Percentiles rank a stretch among this genome's conserved stretches.
Evolutionary conservation across 2,113 vertebrate genomes (phyloP).

Genomic region (Proterorhinus semilunaris): DNA sequence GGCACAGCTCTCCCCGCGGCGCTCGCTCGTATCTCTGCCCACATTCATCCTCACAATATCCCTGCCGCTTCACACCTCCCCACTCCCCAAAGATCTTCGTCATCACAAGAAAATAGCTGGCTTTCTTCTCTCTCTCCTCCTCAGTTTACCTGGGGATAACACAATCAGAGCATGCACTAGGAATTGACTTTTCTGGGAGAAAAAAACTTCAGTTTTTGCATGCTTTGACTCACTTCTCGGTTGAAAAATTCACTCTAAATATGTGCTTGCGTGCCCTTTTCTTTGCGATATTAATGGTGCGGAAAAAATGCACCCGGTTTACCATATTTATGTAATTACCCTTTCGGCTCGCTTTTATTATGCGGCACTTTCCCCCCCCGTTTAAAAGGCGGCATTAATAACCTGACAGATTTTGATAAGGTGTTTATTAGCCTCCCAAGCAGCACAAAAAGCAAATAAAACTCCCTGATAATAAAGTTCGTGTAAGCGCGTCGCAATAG

Average conservation of each 20-base stretch:
- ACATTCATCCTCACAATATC: constrained; percentile 61
- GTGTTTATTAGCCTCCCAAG: constrained; percentile 32
- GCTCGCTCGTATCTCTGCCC: constrained; percentile 62
- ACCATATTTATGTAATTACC: constrained; percentile 66
- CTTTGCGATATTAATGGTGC: constrained; percentile 57
- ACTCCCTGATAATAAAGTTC: constrained; percentile 34
- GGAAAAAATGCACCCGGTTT: constrained; percentile 39
- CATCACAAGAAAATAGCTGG: constrained; percentile 51
- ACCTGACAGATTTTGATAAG: constrained; percentile 34
- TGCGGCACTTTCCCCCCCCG: constrained; percentile 18
- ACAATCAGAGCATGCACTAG: constrained; percentile 9
- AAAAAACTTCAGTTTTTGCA: not conserved
- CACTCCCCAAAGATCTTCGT: constrained; percentile 57
- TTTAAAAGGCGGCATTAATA: constrained; percentile 53
- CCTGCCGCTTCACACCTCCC: constrained; percentile 23
- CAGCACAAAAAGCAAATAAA: constrained; percentile 47
- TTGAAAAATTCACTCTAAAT: constrained; percentile 27
- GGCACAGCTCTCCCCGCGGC: constrained; percentile 59
- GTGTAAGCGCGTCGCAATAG: constrained; percentile 34
- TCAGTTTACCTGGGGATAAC: constrained; percentile 33
- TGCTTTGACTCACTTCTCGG: constrained; percentile 23
- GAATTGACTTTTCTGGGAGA: not conserved
- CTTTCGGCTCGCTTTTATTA: constrained; percentile 50
- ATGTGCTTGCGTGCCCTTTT: constrained; percentile 25
- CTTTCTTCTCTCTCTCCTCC: not conserved